Evolutionary conservation across 2,113 vertebrate species (phyloP).

Genomic region (Entelurus aequoreus): DNA sequence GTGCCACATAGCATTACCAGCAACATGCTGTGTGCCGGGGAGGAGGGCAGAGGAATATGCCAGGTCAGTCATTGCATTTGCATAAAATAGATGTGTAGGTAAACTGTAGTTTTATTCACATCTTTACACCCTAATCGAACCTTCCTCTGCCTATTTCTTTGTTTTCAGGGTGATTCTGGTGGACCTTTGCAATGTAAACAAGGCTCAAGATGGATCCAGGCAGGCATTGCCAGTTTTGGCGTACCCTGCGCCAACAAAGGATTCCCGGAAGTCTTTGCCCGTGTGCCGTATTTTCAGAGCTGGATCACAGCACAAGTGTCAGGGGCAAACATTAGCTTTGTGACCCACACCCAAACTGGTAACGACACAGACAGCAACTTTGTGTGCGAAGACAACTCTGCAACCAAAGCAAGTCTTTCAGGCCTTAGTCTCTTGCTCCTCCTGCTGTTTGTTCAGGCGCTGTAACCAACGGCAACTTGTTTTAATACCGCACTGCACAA

Average conservation of each 20-base stretch:
- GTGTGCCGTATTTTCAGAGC: conserved; percentile 74
- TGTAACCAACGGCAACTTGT: background rate
- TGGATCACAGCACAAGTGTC: conserved; percentile 69
- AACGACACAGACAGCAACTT: conserved; percentile 31
- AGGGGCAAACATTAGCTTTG: conserved; percentile 25
- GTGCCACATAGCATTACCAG: conserved; percentile 41
- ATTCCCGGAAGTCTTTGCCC: conserved; percentile 81
- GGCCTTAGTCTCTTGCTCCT: background rate
- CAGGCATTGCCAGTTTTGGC: conserved; percentile 82
- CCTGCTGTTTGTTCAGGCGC: background rate
- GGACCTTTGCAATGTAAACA: conserved; percentile 81
- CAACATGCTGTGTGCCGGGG: conserved; percentile 74
- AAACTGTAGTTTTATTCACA: background rate
- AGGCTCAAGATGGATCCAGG: conserved; percentile 76
- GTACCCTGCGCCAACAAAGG: conserved; percentile 71
- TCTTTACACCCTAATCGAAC: no score
- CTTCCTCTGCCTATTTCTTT: background rate
- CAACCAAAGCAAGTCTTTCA: background rate
- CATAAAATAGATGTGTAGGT: background rate
- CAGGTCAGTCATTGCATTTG: conserved; percentile 17
- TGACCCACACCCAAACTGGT: conserved; percentile 37
- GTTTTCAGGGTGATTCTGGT: conserved; percentile 81
- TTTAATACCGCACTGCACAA: no score
- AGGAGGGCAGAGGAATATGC: conserved; percentile 64
- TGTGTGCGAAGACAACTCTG: conserved; percentile 17